Evolutionary conservation across 2,888 invertebrate species (phyloP), one percentile per base, ranked within the genome.

Genomic region (Caenorhabditis doughertyi): DNA sequence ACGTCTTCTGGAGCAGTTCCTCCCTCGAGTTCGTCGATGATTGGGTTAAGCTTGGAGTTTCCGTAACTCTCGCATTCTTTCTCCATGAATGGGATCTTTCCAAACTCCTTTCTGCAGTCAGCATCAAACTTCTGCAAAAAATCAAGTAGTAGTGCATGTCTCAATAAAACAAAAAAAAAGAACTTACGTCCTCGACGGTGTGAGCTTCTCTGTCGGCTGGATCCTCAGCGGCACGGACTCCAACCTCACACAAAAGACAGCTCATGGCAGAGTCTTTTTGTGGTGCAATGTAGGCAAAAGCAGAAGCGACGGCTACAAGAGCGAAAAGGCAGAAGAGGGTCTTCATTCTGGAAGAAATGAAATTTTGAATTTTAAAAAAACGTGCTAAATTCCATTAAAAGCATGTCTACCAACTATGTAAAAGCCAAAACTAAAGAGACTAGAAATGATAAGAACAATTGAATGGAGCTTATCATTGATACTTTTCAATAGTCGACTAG

Each of bases 1-100:
- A 86, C 86, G 58, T 86, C 84, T 62, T 84, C 55, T 58, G 86
- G 86, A 8, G 86, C 86, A 21, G 86, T 86, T 80, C 86, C 86
- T 32, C 76, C 60, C 70, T 86, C 86, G 60, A 86, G 77, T 60
- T 86, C 81, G 39, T 82, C 67, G 81, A 86, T 86, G 76, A 86
- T 86, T 49, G 81, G 60, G 65, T 83, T 82, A 47, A 86, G 60
- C 58, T 86, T 83, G 47, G 81, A 72, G 80, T 86, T 58, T 18
- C 56, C 84, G 68, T 84, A 86, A 11, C 62, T 58, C 71, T 83
- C 79, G 71, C 86, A 86, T 21, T 82, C 76, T 47, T 71, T 73
- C 49, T 82, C 79, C 18, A 70, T 64, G 58, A 85, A 83, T 80
- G 83, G 80, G 29, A 84, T 80, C 21, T 27, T 39, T 35, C 64